Percentiles rank a stretch among this genome's conserved stretches.
These are phyloP conservation scores for Danio choprae DNA, from an alignment of 2,797 vertebrate species.

Conservation along the genomic window DNA sequence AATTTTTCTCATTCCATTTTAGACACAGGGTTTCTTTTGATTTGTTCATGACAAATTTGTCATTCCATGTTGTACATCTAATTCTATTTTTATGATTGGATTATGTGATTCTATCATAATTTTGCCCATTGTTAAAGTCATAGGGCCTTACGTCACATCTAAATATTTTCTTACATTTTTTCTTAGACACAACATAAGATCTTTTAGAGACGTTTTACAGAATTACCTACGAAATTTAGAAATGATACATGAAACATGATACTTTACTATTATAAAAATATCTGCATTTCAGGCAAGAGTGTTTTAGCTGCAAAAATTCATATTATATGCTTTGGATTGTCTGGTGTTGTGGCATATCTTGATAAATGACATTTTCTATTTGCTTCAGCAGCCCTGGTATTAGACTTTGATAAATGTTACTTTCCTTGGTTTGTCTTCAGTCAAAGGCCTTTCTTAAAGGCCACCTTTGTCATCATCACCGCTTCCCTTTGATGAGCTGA, in stretches of 20 bases:
- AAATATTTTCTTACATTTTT: too few relatives aligned
- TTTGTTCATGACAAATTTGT: too few relatives aligned
- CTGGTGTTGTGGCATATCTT: conserved; percentile 61
- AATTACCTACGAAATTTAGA: not conserved
- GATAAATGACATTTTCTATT: conserved; percentile 67
- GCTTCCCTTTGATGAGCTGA: conserved; percentile 66
- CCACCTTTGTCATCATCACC: conserved; percentile 76
- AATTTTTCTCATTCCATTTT: too few relatives aligned
- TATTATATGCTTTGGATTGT: conserved; percentile 57
- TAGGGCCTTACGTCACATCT: too few relatives aligned
- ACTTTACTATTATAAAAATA: not conserved
- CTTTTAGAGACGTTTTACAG: too few relatives aligned
- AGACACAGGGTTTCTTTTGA: too few relatives aligned
- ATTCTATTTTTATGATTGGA: too few relatives aligned
- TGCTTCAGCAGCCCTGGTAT: conserved; percentile 61
- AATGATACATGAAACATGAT: not conserved
- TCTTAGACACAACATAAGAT: too few relatives aligned
- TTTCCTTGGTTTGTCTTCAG: conserved; percentile 68
- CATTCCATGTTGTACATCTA: too few relatives aligned
- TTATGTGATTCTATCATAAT: too few relatives aligned
- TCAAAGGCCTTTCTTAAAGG: conserved; percentile 77
- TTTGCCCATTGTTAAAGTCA: too few relatives aligned
- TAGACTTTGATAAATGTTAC: conserved; percentile 74
- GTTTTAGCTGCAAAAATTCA: conserved; percentile 2
- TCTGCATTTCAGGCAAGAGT: conserved; percentile 7